Base-by-base conservation (phyloP, 2,888 invertebrate genomes). In the Phaonia tiefii region DNA sequence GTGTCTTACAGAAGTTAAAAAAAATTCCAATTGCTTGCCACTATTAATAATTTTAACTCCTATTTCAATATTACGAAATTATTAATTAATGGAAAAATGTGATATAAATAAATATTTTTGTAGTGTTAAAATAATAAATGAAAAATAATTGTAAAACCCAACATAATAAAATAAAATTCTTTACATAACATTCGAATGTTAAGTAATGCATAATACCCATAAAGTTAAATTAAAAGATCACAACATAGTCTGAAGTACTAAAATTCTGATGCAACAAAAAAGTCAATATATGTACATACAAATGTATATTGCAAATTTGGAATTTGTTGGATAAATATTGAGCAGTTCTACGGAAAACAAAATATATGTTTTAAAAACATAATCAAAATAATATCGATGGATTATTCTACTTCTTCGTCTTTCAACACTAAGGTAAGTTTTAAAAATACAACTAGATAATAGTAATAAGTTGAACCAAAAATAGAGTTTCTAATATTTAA, bases 1-100 rank as follows among this genome's bases (percentile, higher is more conserved):
- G 80, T 80, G 80, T 80, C 80, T 80, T 81, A 78, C 72, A 77
- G 71, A 67, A 39, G 75, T 75, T 67, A 69, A 63, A 42, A 22
- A 25, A 56, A 51, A 56, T 74, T 74, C 25, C 46, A 39, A 58
- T 77, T 71, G 74, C 77, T 81, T 81, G 77, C 77, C 74, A 77
- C 71, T 49, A 42, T 13, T 46, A 13, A 46, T 46, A 46, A 51
- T 8, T 20, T 4, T 5, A 56, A 60, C n/a, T n/a, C n/a, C n/a
- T n/a, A n/a, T n/a, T n/a, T n/a, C n/a, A n/a, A n/a, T n/a, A n/a
- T n/a, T n/a, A n/a, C n/a, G n/a, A n/a, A n/a, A n/a, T n/a, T n/a
- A n/a, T n/a, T n/a, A 37, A 39, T 39, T 11, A 37, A 60, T 22
- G 3, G 10, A 46, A 46, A 49, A 49, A n/a, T 49, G 15, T 49